phyloP scores from a whole-genome alignment of 2,113 vertebrate species.

The Urocynchramus pylzowi region DNA sequence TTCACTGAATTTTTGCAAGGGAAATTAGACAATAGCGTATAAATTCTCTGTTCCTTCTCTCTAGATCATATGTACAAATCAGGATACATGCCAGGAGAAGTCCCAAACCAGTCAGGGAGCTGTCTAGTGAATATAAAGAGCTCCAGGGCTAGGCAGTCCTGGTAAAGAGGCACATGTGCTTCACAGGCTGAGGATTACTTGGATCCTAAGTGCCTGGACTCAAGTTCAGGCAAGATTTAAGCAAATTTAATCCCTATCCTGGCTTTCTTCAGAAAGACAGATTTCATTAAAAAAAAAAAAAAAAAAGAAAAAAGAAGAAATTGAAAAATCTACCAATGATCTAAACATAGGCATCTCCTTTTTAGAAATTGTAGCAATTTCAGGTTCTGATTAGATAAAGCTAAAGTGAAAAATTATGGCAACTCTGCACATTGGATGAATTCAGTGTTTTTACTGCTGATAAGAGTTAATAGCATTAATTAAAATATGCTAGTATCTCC shows the following conservation, averaged over 20 bases:
- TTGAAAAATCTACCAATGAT: background rate
- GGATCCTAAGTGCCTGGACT: background rate
- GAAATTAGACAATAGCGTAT: background rate
- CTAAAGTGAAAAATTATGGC: background rate
- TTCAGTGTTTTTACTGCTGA: background rate
- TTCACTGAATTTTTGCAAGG: background rate
- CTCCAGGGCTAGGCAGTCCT: background rate
- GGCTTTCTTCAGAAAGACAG: background rate
- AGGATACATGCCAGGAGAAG: background rate
- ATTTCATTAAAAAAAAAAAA: background rate
- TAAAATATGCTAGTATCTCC: background rate
- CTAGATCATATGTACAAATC: background rate
- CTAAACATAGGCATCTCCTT: background rate
- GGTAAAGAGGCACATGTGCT: background rate
- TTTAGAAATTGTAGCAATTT: background rate
- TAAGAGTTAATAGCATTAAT: background rate
- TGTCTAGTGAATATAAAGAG: background rate
- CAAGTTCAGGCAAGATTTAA: background rate
- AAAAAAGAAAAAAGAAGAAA: rapidly evolving
- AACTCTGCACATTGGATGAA: background rate
- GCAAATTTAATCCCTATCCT: background rate
- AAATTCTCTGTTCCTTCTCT: background rate
- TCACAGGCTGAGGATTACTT: background rate
- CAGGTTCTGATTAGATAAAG: background rate
- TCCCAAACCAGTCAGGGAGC: background rate